phyloP scores from a whole-genome alignment of 2,797 vertebrate genomes.

The Nyctalus aviator region DNA sequence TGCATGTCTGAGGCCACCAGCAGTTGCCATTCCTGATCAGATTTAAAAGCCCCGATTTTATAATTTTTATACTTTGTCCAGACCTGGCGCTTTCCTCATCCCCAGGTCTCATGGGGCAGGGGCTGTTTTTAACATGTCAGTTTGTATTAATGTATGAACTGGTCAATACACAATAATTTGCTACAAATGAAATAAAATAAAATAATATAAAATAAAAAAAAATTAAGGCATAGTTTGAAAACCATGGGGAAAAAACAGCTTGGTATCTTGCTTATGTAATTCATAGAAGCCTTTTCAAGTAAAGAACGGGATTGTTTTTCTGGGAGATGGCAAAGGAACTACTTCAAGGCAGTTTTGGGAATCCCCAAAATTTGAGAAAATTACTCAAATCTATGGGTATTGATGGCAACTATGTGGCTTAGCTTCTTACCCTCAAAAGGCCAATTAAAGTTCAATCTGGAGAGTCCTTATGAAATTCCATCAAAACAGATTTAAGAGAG shows the following conservation, averaged over 20 bases:
- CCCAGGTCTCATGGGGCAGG: constrained; percentile 57
- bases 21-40: neutral
- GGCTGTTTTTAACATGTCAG: constrained; percentile 87
- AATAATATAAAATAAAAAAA: no score
- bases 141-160: constrained; percentile 88
- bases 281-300: neutral
- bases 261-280: neutral
- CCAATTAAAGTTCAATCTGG: neutral
- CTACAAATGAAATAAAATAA: constrained; percentile 28
- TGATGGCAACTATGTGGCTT: neutral
- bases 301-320: neutral
- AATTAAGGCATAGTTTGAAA: neutral
- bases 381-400: neutral
- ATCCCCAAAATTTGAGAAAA: neutral
- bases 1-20: constrained; percentile 76
- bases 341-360: neutral
- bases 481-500: neutral
- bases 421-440: neutral
- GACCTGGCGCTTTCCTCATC: constrained; percentile 51
- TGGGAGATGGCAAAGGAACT: neutral
- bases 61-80: constrained; percentile 79
- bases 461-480: neutral
- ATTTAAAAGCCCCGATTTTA: constrained; percentile 78
- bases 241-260: neutral
- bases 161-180: constrained; percentile 87